Percentiles rank a stretch among this genome's conserved stretches.
These are phyloP conservation scores for Antheraea pernyi DNA, from an alignment of 1,140 invertebrate species.

Conservation along the genomic window DNA sequence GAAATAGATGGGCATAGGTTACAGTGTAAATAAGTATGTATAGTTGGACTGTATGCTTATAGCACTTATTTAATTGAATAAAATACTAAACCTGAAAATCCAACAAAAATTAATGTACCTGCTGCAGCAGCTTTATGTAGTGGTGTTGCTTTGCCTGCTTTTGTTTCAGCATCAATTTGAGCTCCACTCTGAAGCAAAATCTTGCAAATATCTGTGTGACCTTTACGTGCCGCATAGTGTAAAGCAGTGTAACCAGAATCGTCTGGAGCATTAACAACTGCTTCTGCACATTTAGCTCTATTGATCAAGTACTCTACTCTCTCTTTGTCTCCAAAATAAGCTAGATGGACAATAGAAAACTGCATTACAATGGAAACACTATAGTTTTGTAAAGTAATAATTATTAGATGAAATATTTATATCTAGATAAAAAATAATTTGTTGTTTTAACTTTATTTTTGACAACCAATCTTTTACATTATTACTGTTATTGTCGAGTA, in stretches of 20 bases:
- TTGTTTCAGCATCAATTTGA: slow-evolving; percentile 86
- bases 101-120: slow-evolving; percentile 70
- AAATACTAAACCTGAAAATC: too few species aligned
- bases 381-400: too few species aligned
- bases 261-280: slow-evolving; percentile 78
- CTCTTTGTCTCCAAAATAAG: slow-evolving; percentile 83
- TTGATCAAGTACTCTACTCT: slow-evolving; percentile 80
- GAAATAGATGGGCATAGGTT: too few species aligned
- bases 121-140: slow-evolving; percentile 89
- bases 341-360: slow-evolving; percentile 57
- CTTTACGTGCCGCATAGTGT: slow-evolving; percentile 92
- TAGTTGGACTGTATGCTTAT: too few species aligned
- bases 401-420: too few species aligned
- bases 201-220: slow-evolving; percentile 85
- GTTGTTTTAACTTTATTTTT: too few species aligned
- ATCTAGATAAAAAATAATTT: too few species aligned
- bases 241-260: slow-evolving; percentile 87
- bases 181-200: slow-evolving; percentile 85
- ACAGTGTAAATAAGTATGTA: too few species aligned
- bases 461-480: too few species aligned
- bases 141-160: slow-evolving; percentile 86
- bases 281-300: slow-evolving; percentile 80
- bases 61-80: too few species aligned
- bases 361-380: neutral
- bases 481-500: too few species aligned